phyloP scores from a whole-genome alignment of 2,797 vertebrate species.

The Furcifer pardalis region DNA sequence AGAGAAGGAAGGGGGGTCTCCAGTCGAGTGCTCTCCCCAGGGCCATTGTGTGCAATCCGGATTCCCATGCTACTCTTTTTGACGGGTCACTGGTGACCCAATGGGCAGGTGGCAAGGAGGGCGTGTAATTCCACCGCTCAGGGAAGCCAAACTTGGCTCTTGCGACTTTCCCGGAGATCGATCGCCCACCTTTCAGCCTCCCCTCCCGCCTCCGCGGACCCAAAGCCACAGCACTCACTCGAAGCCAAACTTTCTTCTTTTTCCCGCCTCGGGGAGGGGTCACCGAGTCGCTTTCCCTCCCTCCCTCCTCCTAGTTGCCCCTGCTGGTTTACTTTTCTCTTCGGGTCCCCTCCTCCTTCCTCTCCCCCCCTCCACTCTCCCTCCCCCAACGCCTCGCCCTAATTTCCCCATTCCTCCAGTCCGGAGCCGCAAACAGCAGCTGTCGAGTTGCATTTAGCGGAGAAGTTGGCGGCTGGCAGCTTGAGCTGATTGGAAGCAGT shows the following conservation, averaged over 20 bases:
- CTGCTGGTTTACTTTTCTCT: conserved; percentile 50
- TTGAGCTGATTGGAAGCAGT: conserved; percentile 88
- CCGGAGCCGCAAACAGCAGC: conserved; percentile 85
- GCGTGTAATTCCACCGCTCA: conserved; percentile 93
- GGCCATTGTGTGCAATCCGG: conserved; percentile 80
- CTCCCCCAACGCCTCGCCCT: conserved; percentile 63
- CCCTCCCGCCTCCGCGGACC: not conserved
- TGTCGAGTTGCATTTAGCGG: conserved; percentile 87
- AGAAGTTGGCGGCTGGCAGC: conserved; percentile 77
- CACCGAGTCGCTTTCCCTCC: conserved; percentile 1
- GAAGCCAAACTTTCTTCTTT: conserved; percentile 8
- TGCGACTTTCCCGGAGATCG: conserved; percentile 33
- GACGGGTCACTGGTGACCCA: conserved; percentile 98
- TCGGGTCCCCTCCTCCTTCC: not conserved
- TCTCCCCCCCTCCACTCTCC: conserved; percentile 39
- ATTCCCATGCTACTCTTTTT: conserved; percentile 99
- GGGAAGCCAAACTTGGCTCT: conserved; percentile 61
- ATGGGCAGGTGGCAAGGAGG: conserved; percentile 97
- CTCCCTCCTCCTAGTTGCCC: not conserved
- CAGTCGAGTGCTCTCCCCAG: conserved; percentile 62
- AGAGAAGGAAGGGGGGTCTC: conserved; percentile 35
- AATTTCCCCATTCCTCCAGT: conserved; percentile 86
- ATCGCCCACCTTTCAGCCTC: not conserved
- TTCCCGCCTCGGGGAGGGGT: conserved; percentile 25
- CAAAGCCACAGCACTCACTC: not conserved